Conservation (phyloP, 2,888 invertebrate genomes). For the Helobdella robusta region DNA sequence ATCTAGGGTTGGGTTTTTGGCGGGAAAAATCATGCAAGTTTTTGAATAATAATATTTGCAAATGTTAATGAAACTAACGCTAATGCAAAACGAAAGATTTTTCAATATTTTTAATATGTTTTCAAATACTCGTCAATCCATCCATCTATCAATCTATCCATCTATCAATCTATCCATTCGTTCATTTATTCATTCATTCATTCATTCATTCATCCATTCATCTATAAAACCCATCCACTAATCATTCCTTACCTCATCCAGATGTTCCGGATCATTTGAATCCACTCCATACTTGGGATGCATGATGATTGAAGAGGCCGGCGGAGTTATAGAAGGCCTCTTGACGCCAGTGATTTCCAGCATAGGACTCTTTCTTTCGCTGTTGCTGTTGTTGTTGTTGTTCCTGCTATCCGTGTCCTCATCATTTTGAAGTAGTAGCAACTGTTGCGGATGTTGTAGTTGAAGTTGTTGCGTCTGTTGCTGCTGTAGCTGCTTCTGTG, state of each 20-base stretch:
- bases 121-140: too few relatives aligned
- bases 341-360: slow-evolving; percentile 83
- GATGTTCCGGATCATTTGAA: slow-evolving; percentile 74
- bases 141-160: too few relatives aligned
- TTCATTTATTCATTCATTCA: too few relatives aligned
- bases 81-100: neutral
- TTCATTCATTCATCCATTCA: too few relatives aligned
- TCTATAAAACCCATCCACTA: neutral
- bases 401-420: neutral
- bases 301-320: slow-evolving; percentile 64
- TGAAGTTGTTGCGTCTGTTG: too few relatives aligned
- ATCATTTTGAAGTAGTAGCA: neutral
- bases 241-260: slow-evolving; percentile 61
- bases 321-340: slow-evolving; percentile 66
- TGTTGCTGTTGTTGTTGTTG: neutral
- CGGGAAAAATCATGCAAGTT: neutral
- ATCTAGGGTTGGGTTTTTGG: slow-evolving; percentile 44
- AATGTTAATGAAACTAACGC: neutral
- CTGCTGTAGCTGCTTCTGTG: too few relatives aligned
- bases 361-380: slow-evolving; percentile 53
- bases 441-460: too few relatives aligned
- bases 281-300: slow-evolving; percentile 87
- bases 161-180: too few relatives aligned
- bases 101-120: neutral
- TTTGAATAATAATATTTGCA: neutral